Percentiles rank a stretch among this genome's conserved stretches.
These are phyloP conservation scores for Lycocerus yunnanus DNA, from an alignment of 2,888 invertebrate species.

Conservation along the genomic window DNA sequence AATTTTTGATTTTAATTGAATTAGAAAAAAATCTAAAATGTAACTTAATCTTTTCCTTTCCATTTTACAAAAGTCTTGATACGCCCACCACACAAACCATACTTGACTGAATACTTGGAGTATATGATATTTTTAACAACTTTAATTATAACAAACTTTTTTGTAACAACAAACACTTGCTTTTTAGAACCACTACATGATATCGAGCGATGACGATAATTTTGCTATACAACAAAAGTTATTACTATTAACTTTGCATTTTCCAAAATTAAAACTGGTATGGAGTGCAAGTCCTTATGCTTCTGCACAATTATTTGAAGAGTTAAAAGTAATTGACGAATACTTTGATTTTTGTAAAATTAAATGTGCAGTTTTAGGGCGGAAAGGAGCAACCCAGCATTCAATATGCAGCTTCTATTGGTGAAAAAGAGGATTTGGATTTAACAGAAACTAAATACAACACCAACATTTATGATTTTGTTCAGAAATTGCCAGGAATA, in stretches of 20 bases:
- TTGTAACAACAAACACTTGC: neutral
- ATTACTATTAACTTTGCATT: conserved; percentile 91
- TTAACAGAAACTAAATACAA: conserved; percentile 62
- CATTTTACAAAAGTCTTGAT: too few relatives aligned
- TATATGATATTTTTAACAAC: too few relatives aligned
- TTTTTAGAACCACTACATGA: conserved; percentile 76
- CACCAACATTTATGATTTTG: conserved; percentile 62
- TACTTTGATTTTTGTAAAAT: neutral
- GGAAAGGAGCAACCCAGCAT: conserved; percentile 82
- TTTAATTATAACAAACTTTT: neutral
- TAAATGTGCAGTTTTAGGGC: conserved; percentile 59
- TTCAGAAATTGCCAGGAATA: conserved; percentile 90
- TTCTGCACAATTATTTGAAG: conserved; percentile 93
- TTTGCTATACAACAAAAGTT: conserved; percentile 85
- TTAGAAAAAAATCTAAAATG: too few relatives aligned
- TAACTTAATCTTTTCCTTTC: too few relatives aligned
- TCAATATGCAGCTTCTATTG: conserved; percentile 72
- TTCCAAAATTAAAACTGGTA: conserved; percentile 88
- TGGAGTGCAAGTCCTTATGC: conserved; percentile 98
- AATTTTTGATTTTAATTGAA: too few relatives aligned
- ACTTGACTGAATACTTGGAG: too few relatives aligned
- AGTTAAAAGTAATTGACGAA: conserved; percentile 73
- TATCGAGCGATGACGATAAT: conserved; percentile 75
- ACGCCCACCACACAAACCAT: too few relatives aligned
- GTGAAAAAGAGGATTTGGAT: conserved; percentile 65